Conservation (phyloP, 2,797 vertebrate genomes). For the Euthynnus affinis region DNA sequence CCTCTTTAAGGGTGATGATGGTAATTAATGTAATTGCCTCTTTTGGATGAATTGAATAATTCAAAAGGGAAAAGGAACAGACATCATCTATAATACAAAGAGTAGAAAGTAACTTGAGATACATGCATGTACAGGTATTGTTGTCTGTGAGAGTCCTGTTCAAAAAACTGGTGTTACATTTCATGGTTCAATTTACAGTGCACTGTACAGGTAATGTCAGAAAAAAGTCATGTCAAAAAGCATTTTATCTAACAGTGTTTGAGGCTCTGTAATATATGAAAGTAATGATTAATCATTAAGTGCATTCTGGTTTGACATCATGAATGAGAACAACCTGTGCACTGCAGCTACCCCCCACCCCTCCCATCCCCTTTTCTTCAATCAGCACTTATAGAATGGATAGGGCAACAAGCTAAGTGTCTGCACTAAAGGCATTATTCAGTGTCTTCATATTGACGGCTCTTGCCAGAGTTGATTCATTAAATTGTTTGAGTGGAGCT, state of each 20-base stretch:
- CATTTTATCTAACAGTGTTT: slow-evolving; percentile 6
- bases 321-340: slow-evolving; percentile 53
- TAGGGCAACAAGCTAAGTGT: slow-evolving; percentile 76
- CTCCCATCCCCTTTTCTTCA: slow-evolving; percentile 59
- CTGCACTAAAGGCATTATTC: slow-evolving; percentile 80
- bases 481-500: slow-evolving; percentile 76
- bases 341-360: slow-evolving; percentile 34
- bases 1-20: slow-evolving; percentile 17
- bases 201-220: background rate
- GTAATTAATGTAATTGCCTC: slow-evolving; percentile 57
- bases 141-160: slow-evolving; percentile 53
- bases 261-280: background rate
- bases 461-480: slow-evolving; percentile 84
- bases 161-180: slow-evolving; percentile 53
- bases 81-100: slow-evolving; percentile 81
- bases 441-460: slow-evolving; percentile 81
- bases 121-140: slow-evolving; percentile 65
- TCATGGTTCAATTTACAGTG: slow-evolving; percentile 66
- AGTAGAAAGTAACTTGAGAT: slow-evolving; percentile 77
- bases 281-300: slow-evolving; percentile 30
- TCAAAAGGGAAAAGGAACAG: slow-evolving; percentile 73
- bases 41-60: slow-evolving; percentile 70
- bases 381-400: slow-evolving; percentile 76
- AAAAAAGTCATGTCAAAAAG: background rate
- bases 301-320: slow-evolving; percentile 34